Evolutionary conservation across 2,888 invertebrate species (phyloP).

Genomic region (Dolichopus griseipennis): DNA sequence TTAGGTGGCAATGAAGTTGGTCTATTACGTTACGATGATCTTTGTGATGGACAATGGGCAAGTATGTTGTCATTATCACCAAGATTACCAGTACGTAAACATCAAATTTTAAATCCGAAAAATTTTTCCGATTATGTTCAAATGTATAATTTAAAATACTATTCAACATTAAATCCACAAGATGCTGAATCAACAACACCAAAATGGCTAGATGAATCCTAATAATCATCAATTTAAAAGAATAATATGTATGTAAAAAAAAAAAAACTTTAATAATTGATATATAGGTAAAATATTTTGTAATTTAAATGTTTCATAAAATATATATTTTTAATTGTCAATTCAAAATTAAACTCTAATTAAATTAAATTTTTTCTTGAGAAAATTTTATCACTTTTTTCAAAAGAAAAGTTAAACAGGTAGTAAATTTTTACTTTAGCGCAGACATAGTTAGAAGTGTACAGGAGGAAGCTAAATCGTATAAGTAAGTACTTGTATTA

Average conservation of each 20-base stretch:
- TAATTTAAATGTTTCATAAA: too few relatives aligned
- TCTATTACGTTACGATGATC: conserved; percentile 51
- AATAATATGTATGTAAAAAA: not conserved
- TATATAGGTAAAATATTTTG: too few relatives aligned
- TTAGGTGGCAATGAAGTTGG: conserved; percentile 46
- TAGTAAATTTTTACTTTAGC: too few relatives aligned
- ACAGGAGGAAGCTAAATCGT: too few relatives aligned
- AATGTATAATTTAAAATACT: conserved; percentile 36
- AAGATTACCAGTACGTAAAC: conserved; percentile 38
- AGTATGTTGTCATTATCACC: conserved; percentile 51
- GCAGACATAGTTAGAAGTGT: too few relatives aligned
- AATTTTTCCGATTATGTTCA: conserved; percentile 42
- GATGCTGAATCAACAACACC: conserved; percentile 5
- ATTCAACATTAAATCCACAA: not conserved
- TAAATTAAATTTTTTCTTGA: too few relatives aligned
- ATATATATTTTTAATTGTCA: too few relatives aligned
- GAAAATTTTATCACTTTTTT: too few relatives aligned
- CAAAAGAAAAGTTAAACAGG: too few relatives aligned
- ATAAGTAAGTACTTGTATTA: too few relatives aligned
- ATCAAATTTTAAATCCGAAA: conserved; percentile 39
- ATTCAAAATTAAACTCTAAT: too few relatives aligned
- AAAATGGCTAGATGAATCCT: conserved; percentile 4
- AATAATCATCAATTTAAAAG: not conserved
- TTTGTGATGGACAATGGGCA: conserved; percentile 65
- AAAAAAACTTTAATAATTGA: not conserved